Conservation (phyloP, 2,888 invertebrate genomes). For the Oxystoma pomonae region DNA sequence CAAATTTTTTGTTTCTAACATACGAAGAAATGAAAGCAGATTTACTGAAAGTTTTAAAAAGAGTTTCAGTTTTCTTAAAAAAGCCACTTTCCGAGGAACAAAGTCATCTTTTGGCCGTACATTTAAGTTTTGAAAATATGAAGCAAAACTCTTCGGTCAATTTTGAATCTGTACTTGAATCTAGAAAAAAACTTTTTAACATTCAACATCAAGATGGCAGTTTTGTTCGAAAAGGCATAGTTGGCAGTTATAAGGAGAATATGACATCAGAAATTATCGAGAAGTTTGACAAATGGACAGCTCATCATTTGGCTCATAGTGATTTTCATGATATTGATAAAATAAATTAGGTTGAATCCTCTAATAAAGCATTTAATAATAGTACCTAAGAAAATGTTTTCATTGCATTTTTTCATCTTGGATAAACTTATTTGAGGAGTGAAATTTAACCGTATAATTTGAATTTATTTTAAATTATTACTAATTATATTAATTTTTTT, state of each 20-base stretch:
- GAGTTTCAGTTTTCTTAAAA: slow-evolving; percentile 30
- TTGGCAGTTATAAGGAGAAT: slow-evolving; percentile 45
- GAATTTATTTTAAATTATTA: too few relatives aligned
- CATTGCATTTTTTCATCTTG: too few relatives aligned
- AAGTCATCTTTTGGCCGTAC: slow-evolving; percentile 26
- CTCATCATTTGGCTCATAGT: slow-evolving; percentile 55
- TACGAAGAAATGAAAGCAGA: slow-evolving; percentile 37
- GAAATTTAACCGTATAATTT: too few relatives aligned
- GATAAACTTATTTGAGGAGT: too few relatives aligned
- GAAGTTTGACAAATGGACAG: slow-evolving; percentile 68
- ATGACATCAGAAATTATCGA: slow-evolving; percentile 68
- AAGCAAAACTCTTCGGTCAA: slow-evolving; percentile 55
- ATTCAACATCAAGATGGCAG: slow-evolving; percentile 35
- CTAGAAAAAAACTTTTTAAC: slow-evolving; percentile 41
- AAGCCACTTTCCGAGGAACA: slow-evolving; percentile 27
- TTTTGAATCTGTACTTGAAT: slow-evolving; percentile 43
- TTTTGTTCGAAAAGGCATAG: slow-evolving; percentile 49
- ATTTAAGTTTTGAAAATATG: slow-evolving; percentile 47
- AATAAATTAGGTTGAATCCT: too few relatives aligned
- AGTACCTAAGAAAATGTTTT: too few relatives aligned
- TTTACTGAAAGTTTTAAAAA: slow-evolving; percentile 25
- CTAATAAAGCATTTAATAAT: too few relatives aligned
- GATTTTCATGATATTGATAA: too few relatives aligned
- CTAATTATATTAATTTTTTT: too few relatives aligned
- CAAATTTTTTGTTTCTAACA: slow-evolving; percentile 34